phyloP scores from a whole-genome alignment of 2,797 vertebrate genomes.

The Buceros bicornis region DNA sequence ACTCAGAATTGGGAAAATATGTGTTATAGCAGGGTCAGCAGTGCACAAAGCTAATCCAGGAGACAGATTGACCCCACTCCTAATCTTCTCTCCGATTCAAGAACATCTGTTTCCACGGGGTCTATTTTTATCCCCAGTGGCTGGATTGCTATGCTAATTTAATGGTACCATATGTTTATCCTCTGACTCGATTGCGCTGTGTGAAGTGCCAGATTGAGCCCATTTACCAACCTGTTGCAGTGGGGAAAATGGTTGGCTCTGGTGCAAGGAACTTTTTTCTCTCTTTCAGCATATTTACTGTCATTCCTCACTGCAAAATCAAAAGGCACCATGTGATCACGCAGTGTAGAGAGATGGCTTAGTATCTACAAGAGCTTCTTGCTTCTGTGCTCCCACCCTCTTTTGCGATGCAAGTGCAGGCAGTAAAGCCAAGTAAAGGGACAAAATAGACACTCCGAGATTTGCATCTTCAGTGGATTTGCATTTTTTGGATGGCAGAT shows the following conservation, averaged over 20 bases:
- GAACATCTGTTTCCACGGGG: neutral
- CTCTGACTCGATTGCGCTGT: neutral
- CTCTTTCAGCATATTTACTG: neutral
- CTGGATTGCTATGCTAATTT: neutral
- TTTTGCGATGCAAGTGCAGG: neutral
- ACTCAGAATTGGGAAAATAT: neutral
- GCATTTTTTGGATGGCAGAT: fast-evolving
- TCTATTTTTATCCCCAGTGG: neutral
- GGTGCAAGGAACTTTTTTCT: neutral
- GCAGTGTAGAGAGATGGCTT: fast-evolving
- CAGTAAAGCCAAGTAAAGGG: neutral
- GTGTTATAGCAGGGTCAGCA: neutral
- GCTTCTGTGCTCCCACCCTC: neutral
- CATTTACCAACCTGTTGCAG: neutral
- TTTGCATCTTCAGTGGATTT: neutral
- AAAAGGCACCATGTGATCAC: neutral
- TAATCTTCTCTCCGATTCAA: neutral
- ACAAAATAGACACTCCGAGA: neutral
- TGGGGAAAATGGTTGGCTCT: neutral
- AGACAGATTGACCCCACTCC: neutral
- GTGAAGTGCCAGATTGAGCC: neutral
- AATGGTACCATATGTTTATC: neutral
- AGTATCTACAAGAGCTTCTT: neutral
- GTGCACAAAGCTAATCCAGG: neutral
- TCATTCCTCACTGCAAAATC: neutral